phyloP scores from a whole-genome alignment of 2,797 vertebrate species.

The Coranthus polyacanthus region DNA sequence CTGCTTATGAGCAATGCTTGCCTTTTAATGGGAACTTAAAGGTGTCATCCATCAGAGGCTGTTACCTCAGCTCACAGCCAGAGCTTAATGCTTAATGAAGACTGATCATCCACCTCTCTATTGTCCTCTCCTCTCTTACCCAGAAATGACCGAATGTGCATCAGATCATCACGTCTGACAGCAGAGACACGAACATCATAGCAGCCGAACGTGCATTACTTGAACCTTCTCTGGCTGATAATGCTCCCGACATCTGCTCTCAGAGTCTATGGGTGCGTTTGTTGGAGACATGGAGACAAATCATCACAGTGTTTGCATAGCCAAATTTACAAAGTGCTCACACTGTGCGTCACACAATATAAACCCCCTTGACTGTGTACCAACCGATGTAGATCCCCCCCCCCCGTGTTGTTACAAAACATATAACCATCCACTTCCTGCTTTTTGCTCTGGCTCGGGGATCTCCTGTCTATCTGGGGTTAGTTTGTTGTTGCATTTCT shows the following conservation, averaged over 20 bases:
- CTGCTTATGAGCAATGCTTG: slow-evolving; percentile 74
- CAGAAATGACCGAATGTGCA: neutral
- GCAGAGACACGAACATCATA: neutral
- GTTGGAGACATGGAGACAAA: slow-evolving; percentile 7
- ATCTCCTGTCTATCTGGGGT: slow-evolving; percentile 59
- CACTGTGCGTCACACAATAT: slow-evolving; percentile 24
- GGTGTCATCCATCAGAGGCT: slow-evolving; percentile 74
- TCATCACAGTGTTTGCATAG: slow-evolving; percentile 38
- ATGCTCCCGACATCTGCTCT: slow-evolving; percentile 34
- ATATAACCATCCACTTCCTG: slow-evolving; percentile 52
- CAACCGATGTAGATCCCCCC: no score
- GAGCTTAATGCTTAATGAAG: slow-evolving; percentile 49
- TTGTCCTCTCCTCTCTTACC: neutral
- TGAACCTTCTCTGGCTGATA: slow-evolving; percentile 52
- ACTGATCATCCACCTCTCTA: slow-evolving; percentile 35
- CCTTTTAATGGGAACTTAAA: slow-evolving; percentile 77
- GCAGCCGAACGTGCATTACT: neutral
- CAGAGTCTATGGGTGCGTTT: slow-evolving; percentile 15
- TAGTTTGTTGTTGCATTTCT: slow-evolving; percentile 26
- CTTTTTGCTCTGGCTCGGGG: slow-evolving; percentile 45
- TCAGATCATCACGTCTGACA: neutral
- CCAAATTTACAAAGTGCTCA: slow-evolving; percentile 42
- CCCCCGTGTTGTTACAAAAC: no score
- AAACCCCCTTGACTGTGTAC: no score
- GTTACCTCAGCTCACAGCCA: slow-evolving; percentile 50